Percentiles rank a stretch among this genome's conserved stretches.
phyloP scores from a whole-genome alignment of 2,797 vertebrate genomes.

The Trematocara caparti region DNA sequence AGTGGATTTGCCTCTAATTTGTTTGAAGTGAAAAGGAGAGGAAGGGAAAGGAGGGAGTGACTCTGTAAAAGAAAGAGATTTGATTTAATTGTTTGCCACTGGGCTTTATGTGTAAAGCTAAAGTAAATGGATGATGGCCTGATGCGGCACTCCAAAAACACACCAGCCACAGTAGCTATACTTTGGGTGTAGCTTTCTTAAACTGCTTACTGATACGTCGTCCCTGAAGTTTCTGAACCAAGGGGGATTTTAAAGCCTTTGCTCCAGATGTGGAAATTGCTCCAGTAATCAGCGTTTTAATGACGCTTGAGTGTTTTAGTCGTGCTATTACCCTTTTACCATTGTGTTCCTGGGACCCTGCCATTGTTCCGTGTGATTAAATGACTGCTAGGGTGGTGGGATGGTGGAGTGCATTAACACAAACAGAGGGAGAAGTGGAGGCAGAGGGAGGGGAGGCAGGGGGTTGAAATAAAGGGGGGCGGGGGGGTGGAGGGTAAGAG shows the following conservation, averaged over 20 bases:
- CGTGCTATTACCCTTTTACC: slow-evolving; percentile 52
- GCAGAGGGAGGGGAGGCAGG: not conserved
- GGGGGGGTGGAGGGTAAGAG: slow-evolving; percentile 25
- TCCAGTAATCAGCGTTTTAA: slow-evolving; percentile 46
- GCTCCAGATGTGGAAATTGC: slow-evolving; percentile 46
- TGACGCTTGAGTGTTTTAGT: slow-evolving; percentile 45
- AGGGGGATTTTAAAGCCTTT: slow-evolving; percentile 39
- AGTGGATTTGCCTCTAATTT: slow-evolving; percentile 82
- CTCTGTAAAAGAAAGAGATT: slow-evolving; percentile 44
- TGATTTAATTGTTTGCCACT: slow-evolving; percentile 31
- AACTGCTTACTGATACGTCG: not conserved
- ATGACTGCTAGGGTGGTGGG: slow-evolving; percentile 44
- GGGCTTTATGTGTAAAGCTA: not conserved
- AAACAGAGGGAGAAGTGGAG: slow-evolving; percentile 18
- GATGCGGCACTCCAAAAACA: not conserved
- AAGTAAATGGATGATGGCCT: not conserved
- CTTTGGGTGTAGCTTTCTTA: not conserved
- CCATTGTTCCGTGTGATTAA: slow-evolving; percentile 69
- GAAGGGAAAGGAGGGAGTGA: slow-evolving; percentile 56
- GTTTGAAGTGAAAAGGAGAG: slow-evolving; percentile 71
- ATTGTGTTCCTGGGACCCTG: slow-evolving; percentile 44
- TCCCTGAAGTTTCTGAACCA: slow-evolving; percentile 12
- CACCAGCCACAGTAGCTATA: not conserved
- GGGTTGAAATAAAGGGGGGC: not conserved
- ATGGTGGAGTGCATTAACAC: slow-evolving; percentile 63